phyloP scores from a whole-genome alignment of 2,888 invertebrate genomes.

The Dasypolia templi region DNA sequence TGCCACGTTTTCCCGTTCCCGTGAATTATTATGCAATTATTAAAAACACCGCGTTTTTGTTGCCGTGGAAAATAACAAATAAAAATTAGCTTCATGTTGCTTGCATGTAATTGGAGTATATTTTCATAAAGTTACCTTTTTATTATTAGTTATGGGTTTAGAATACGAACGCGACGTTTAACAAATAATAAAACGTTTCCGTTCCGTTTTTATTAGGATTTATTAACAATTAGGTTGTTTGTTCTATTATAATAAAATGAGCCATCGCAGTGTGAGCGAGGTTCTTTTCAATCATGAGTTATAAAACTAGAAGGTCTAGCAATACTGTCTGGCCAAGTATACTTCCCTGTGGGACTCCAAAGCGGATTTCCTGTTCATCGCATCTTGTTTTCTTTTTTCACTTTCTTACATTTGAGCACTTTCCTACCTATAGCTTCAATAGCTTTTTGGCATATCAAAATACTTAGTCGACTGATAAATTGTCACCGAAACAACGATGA shows the following conservation, averaged over 20 bases:
- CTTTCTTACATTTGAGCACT: not conserved
- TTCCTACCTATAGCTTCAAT: not conserved
- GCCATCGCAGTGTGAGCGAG: conserved; percentile 20
- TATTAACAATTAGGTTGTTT: conserved; percentile 7
- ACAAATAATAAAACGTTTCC: conserved; percentile 50
- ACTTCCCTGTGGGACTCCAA: not conserved
- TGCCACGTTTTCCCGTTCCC: conserved; percentile 37
- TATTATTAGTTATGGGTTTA: conserved; percentile 55
- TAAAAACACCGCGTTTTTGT: conserved; percentile 57
- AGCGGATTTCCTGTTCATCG: not conserved
- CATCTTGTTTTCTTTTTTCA: not conserved
- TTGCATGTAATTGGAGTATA: conserved; percentile 55
- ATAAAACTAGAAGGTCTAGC: not conserved
- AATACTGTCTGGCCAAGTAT: not conserved
- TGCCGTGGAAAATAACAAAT: conserved; percentile 51
- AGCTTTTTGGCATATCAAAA: not conserved
- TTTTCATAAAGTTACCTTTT: conserved; percentile 43
- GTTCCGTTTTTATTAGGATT: conserved; percentile 37
- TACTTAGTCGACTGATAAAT: conserved; percentile 1
- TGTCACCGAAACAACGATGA: conserved; percentile 10
- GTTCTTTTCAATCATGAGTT: not conserved
- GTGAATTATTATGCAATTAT: conserved; percentile 67
- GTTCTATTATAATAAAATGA: conserved; percentile 11
- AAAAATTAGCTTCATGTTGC: conserved; percentile 53
- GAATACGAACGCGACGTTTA: conserved; percentile 46